Percentiles rank a stretch among this genome's conserved stretches.
Evolutionary conservation across 2,797 vertebrate species (phyloP).

Genomic region (Myripristis murdjan): DNA sequence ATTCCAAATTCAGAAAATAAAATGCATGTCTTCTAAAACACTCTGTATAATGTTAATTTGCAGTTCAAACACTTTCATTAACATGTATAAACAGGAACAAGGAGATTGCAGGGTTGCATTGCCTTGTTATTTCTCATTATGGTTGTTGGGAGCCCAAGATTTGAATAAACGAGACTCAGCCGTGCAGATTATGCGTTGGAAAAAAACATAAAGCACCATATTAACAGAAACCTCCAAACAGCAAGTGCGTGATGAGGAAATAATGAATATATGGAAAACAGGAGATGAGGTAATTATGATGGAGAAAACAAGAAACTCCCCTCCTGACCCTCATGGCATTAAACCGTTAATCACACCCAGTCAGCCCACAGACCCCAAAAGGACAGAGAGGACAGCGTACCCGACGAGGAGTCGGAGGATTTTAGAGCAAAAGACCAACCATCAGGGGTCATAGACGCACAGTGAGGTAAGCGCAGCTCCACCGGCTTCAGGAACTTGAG

Average conservation of each 20-base stretch:
- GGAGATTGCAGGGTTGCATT: background rate
- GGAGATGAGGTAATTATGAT: slow-evolving; percentile 39
- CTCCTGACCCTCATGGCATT: slow-evolving; percentile 27
- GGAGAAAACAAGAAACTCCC: slow-evolving; percentile 49
- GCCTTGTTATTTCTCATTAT: background rate
- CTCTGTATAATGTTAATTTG: background rate
- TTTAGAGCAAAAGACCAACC: slow-evolving; percentile 99
- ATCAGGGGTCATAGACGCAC: slow-evolving; percentile 99
- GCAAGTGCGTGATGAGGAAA: slow-evolving; percentile 41
- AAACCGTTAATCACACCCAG: slow-evolving; percentile 53
- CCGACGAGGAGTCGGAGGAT: slow-evolving; percentile 99
- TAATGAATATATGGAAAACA: slow-evolving; percentile 45
- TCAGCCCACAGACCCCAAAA: slow-evolving; percentile 87
- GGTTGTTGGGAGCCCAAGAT: background rate
- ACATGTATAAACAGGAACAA: too few species aligned
- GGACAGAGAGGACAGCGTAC: slow-evolving; percentile 98
- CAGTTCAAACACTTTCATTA: too few species aligned
- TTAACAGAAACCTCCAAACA: background rate
- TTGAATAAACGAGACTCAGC: background rate
- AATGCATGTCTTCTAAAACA: background rate
- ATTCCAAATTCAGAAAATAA: background rate
- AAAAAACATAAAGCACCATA: background rate
- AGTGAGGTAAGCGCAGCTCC: slow-evolving; percentile 99
- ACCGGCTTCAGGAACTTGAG: slow-evolving; percentile 99
- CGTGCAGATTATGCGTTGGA: background rate